A percentile compares a stretch with the other conserved stretches of the same genome.
phyloP scores from a whole-genome alignment of 2,797 vertebrate species.

The Trachurus trachurus region DNA sequence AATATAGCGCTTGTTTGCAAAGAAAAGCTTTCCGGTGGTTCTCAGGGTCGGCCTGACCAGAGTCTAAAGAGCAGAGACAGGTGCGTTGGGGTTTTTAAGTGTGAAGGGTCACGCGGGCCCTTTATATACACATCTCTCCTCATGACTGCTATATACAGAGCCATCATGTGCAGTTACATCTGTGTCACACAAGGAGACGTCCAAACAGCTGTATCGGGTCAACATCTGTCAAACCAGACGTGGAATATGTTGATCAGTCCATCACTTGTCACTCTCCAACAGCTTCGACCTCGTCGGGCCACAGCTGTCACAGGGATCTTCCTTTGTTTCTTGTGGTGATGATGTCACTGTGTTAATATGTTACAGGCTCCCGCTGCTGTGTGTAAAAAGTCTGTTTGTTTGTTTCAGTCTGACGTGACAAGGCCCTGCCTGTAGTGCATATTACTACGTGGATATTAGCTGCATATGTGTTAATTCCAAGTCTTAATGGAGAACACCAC shows the following conservation, averaged over 20 bases:
- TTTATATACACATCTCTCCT: constrained; percentile 67
- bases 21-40: constrained; percentile 55
- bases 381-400: constrained; percentile 8
- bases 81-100: constrained; percentile 76
- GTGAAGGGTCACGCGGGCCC: constrained; percentile 65
- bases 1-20: constrained; percentile 51
- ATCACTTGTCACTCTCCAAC: constrained; percentile 23
- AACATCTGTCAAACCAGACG: constrained; percentile 41
- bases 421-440: constrained; percentile 41
- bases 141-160: constrained; percentile 58
- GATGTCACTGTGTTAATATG: constrained; percentile 46
- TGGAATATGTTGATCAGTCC: constrained; percentile 35
- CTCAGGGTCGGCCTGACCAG: constrained; percentile 63
- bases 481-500: constrained; percentile 17
- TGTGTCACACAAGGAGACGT: constrained; percentile 50
- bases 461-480: constrained; percentile 34
- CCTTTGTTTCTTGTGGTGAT: constrained; percentile 18
- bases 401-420: constrained; percentile 41
- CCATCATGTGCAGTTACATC: constrained; percentile 45
- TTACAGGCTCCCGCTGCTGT: constrained; percentile 19
- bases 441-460: constrained; percentile 18
- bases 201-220: constrained; percentile 35
- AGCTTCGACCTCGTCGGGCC: constrained; percentile 30
- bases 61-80: constrained; percentile 75
- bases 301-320: constrained; percentile 21